Percentiles rank a stretch among this genome's conserved stretches.
These are phyloP conservation scores for Melitaea cinxia DNA, from an alignment of 1,140 invertebrate genomes.

Conservation along the genomic window DNA sequence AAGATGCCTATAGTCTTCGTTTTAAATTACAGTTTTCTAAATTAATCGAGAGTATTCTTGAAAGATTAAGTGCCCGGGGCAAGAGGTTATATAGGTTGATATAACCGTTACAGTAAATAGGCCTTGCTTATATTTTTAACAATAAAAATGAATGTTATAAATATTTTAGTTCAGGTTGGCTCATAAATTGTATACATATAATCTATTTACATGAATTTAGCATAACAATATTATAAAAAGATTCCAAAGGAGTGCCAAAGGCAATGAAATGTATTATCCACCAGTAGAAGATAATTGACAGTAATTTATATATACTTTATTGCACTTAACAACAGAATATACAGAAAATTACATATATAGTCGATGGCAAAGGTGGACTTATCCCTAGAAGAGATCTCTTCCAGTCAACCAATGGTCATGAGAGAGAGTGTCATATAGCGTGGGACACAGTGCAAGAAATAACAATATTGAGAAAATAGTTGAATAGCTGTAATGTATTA, in stretches of 20 bases:
- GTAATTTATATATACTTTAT: too few species aligned
- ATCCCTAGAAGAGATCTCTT: too few species aligned
- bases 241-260: constrained; percentile 23
- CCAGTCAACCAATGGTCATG: too few species aligned
- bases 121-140: not conserved
- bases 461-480: too few species aligned
- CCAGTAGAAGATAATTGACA: not conserved
- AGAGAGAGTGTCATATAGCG: too few species aligned
- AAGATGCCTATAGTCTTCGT: constrained; percentile 40
- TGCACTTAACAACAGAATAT: too few species aligned
- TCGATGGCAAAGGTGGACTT: too few species aligned
- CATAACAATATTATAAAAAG: constrained; percentile 3
- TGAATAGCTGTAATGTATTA: too few species aligned
- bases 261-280: not conserved
- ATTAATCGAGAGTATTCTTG: constrained; percentile 51
- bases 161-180: not conserved
- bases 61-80: constrained; percentile 43
- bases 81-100: constrained; percentile 11
- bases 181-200: too few species aligned
- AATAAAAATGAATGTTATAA: constrained; percentile 13
- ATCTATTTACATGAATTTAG: too few species aligned
- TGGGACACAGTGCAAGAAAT: too few species aligned
- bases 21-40: constrained; percentile 58
- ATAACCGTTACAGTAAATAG: not conserved
- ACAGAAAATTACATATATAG: too few species aligned